phyloP scores from a whole-genome alignment of 2,888 invertebrate genomes.

The Alsophila aescularia region DNA sequence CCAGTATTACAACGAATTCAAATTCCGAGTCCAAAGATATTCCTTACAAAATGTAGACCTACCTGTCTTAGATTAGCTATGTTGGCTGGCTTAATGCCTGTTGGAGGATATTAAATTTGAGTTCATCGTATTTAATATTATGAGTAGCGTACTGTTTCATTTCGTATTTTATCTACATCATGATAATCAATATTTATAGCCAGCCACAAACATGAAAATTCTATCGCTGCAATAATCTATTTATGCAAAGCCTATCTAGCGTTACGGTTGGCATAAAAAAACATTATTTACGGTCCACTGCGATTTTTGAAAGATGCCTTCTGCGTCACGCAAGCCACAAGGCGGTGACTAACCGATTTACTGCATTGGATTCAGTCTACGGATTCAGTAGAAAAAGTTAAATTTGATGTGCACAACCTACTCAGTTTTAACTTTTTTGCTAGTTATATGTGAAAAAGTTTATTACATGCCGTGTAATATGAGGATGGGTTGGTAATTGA shows the following conservation, averaged over 20 bases:
- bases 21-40: no score
- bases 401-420: slow-evolving; percentile 7
- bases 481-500: no score
- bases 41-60: no score
- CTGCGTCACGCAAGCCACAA: slow-evolving; percentile 28
- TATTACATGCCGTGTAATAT: no score
- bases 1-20: no score
- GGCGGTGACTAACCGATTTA: slow-evolving; percentile 35
- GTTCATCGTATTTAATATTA: no score
- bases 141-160: no score
- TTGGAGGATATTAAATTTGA: no score
- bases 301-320: slow-evolving; percentile 21
- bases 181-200: background rate
- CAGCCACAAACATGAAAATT: background rate
- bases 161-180: no score
- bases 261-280: slow-evolving; percentile 21
- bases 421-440: background rate
- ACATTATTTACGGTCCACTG: slow-evolving; percentile 29
- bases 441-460: no score
- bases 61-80: no score
- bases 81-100: no score
- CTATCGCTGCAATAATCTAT: background rate
- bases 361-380: slow-evolving; percentile 22
- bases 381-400: slow-evolving; percentile 21
- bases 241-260: slow-evolving; percentile 7